Evolutionary conservation across 2,888 invertebrate species (phyloP), one percentile per base, ranked within the genome.

Genomic region (Xanthorhoe spadicearia): DNA sequence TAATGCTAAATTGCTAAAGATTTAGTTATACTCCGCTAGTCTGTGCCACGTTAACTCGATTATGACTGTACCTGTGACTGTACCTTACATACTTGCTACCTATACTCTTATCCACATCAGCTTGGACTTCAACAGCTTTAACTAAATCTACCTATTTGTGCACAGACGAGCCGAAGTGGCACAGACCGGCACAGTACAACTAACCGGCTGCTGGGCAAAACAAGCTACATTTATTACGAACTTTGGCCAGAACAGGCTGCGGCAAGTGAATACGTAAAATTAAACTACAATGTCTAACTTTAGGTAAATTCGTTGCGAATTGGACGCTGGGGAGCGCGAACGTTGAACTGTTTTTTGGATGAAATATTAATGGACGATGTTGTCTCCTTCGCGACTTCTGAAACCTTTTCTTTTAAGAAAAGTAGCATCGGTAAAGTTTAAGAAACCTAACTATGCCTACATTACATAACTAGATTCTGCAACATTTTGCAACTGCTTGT

Each of bases 141-240:
- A 32, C 32, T 32, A 28, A 5, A 28, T 32, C 32, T 32, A 6
- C 32, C 32, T 32, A 32, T 32, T 32, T 43, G 6, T 15, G 15
- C 15, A 17, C 13, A 4, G 48, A 15, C 5, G 7, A 32, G 18
- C n/a, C 35, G 17, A 7, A 59, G 58, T 64, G 58, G 38, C 28
- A 8, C 19, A 58, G 62, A 18, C 51, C 53, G 43, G 32, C 9
- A 17, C 17, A 54, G 43, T 10, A 46, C 50, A 60, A 13, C 63
- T 48, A 53, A 56, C 66, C 56, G 48, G n/a, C 64, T 51, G 54
- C 59, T 59, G 51, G 48, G 50, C 77, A 79, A 77, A 83, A 78
- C 78, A 77, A 79, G 74, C 73, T 75, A 78, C 77, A 81, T 83
- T 79, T 81, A 78, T 82, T 76, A 79, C 80, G 74, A 81, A 81